These are phyloP conservation scores for Hylia prasina DNA, from an alignment of 2,113 vertebrate genomes.

Conservation along the genomic window DNA sequence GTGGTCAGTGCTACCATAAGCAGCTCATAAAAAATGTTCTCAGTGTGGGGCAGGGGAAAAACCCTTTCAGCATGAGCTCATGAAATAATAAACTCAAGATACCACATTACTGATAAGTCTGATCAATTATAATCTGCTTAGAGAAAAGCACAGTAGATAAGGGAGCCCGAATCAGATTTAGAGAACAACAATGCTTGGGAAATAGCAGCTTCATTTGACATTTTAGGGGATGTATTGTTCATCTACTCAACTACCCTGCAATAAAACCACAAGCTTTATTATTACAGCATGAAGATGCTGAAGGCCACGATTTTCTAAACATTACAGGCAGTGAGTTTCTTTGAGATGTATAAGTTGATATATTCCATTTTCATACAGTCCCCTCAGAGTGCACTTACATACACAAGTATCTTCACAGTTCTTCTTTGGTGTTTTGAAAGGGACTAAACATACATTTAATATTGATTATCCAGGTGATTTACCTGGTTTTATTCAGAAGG, in stretches of 20 bases:
- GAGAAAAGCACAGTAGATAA: background rate
- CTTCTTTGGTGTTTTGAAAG: background rate
- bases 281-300: background rate
- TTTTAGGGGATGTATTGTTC: background rate
- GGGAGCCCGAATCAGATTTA: background rate
- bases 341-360: background rate
- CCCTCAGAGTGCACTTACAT: background rate
- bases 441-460: background rate
- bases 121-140: conserved; percentile 18
- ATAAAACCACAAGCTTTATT: background rate
- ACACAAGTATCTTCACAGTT: background rate
- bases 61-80: background rate
- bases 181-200: background rate
- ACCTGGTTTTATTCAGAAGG: background rate
- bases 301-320: background rate
- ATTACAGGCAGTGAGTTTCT: background rate
- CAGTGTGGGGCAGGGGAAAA: background rate
- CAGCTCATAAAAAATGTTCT: background rate
- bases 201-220: background rate
- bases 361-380: background rate
- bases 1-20: background rate
- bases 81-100: background rate
- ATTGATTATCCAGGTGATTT: background rate
- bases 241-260: background rate
- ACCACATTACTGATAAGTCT: background rate